Evolutionary conservation across 2,113 vertebrate species (phyloP).

Genomic region (Progne subis): DNA sequence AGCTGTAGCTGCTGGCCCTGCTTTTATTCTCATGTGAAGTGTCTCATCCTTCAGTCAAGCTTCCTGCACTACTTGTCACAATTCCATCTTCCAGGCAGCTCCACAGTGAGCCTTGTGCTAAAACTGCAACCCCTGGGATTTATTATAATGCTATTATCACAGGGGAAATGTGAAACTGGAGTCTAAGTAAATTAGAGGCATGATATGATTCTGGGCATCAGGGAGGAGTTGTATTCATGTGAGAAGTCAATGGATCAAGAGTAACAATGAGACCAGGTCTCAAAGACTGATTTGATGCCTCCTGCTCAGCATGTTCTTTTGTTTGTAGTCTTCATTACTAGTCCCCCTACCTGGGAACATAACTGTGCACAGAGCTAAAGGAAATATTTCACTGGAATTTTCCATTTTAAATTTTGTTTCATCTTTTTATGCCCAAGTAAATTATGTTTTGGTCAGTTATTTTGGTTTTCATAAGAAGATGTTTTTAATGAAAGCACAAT

Average conservation of each 20-base stretch:
- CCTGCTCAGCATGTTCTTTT: background rate
- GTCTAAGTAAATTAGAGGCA: background rate
- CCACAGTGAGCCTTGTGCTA: background rate
- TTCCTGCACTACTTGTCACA: fast-evolving
- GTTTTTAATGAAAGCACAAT: background rate
- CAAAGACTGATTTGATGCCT: background rate
- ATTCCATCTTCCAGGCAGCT: constrained; percentile 8
- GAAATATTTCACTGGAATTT: background rate
- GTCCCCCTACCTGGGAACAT: background rate
- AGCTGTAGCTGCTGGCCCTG: background rate
- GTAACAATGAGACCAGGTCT: background rate
- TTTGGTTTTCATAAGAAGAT: background rate
- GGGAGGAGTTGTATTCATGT: background rate
- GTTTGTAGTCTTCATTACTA: background rate
- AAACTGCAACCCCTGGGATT: background rate
- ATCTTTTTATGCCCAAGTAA: background rate
- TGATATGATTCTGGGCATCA: background rate
- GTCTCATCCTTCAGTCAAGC: background rate
- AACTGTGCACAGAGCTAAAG: background rate
- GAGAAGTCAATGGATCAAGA: background rate
- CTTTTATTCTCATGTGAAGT: background rate
- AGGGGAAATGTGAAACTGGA: background rate
- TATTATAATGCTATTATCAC: background rate
- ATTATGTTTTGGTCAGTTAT: background rate
- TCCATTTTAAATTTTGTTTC: background rate